These are phyloP conservation scores for Halcyon senegalensis DNA, from an alignment of 2,113 vertebrate genomes.

Conservation along the genomic window DNA sequence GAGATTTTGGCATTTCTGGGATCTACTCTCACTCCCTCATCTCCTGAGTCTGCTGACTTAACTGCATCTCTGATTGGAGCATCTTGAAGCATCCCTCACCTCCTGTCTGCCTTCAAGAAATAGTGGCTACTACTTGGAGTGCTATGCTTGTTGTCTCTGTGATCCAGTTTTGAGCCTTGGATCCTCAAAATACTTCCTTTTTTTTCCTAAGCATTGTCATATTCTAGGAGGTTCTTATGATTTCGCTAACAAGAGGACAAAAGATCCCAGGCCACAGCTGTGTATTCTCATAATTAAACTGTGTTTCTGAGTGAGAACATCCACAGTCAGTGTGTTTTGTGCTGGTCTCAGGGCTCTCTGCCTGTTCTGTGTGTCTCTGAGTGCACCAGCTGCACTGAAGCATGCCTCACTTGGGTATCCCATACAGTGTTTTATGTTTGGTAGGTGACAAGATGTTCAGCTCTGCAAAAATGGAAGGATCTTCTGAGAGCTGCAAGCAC, in stretches of 20 bases:
- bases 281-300: background rate
- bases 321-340: accelerated
- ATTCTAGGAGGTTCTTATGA: background rate
- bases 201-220: background rate
- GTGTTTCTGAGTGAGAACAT: background rate
- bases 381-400: background rate
- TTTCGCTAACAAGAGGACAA: background rate
- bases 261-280: background rate
- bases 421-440: accelerated
- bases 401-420: background rate
- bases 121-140: background rate
- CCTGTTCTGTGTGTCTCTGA: background rate
- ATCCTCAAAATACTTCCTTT: background rate
- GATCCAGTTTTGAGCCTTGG: background rate
- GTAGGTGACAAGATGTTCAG: background rate
- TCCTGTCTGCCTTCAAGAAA: background rate
- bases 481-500: background rate
- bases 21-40: background rate
- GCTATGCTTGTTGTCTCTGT: background rate
- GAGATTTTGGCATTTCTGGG: background rate
- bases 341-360: background rate
- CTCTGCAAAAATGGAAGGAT: background rate
- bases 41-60: background rate
- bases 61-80: background rate
- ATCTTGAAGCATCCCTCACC: background rate